Base-by-base conservation (phyloP, 1,140 invertebrate genomes). In the Nilaparvata lugens region DNA sequence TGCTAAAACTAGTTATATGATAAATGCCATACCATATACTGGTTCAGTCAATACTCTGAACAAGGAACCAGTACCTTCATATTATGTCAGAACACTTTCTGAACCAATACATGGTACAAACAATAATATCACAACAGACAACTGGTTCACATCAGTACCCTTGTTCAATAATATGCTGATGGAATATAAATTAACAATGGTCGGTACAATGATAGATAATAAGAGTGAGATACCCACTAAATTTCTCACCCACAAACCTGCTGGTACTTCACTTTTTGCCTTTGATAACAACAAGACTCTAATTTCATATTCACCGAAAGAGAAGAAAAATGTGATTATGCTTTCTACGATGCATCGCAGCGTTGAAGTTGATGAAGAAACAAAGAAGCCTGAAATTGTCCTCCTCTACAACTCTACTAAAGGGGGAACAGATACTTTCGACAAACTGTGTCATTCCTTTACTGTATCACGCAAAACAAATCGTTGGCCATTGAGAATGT, bases 371-470 rank as follows among this genome's bases (percentile, higher is more conserved):
- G 66, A 69, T 60, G 9, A 52, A 40, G 43, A 57, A 35, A 65
- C 67, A 18, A 54, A 54, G 40, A 69, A 71, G 52, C 69, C 70
- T 19, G 61, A 68, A 58, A 69, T 72, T 11, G 69, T 73, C 42
- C 28, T 63, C 4, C 63, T 64, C 54, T 70, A 74, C 52, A 74
- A 74, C 61, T 21, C 42, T 25, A 72, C 68, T 1, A 74, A 72
- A 67, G 67, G 66, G 0, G 72, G 68, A 5, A 67, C 70, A 6
- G 70, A 73, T 71, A 52, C 64, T 28, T 65, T 70, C 11, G 72
- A 72, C 59, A 60, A 71, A 60, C 67, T 68, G 64, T 70, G 69
- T 52, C 58, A 71, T 9, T 65, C 59, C 23, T 71, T 66, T 60
- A 62, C 67, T 1, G 56, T 56, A 7, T 55, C 56, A 19, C 68